Evolutionary conservation across 37 sponge, comb jelly and placozoan species (phyloP), one percentile per base, ranked within the genome.

Genomic region (Chondrosia reniformis): DNA sequence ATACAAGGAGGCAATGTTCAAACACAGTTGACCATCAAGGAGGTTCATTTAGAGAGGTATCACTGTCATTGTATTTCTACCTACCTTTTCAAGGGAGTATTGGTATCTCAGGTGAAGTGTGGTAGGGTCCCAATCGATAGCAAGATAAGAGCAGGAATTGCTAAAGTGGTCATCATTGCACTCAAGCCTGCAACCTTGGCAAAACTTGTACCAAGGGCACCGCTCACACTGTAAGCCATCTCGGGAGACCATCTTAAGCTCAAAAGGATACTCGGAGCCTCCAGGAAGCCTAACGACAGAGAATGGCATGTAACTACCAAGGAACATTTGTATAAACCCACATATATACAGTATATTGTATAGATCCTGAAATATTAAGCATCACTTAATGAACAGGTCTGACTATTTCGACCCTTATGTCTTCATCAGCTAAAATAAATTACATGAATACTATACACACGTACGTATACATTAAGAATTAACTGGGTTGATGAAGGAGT

Each of bases 41-140:
- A 15, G n/a, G n/a, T n/a, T 49, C 10, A 49, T 10, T 19, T 19
- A 15, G 10, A 49, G 52, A 49, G 15, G 15, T 15, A 15, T 15
- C 31, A 10, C 64, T 63, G 25, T 15, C 61, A 59, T n/a, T n/a
- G n/a, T n/a, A n/a, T n/a, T n/a, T n/a, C n/a, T 15, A 33, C 91
- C 55, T 61, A 97, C 97, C 73, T 81, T 88, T 55, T 94, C 95
- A 49, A 83, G 87, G 3, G 87, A 63, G 22, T 44, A 77, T 63
- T 92, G 99, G 85, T 96, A 93, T 64, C 93, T 86, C 55, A 99
- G 93, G 62, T 95, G 94, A 4, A 93, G 84, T 1, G 80, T 78
- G 2, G 83, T 86, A 22, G 84, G 61, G 33, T 96, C 92, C 99
- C 99, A 99, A 85, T 99, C 99, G 69, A 99, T 87, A 43, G 92